Percentiles rank a stretch among this genome's conserved stretches.
These are phyloP conservation scores for Cheilosia soror DNA, from an alignment of 2,888 invertebrate genomes.

Conservation along the genomic window DNA sequence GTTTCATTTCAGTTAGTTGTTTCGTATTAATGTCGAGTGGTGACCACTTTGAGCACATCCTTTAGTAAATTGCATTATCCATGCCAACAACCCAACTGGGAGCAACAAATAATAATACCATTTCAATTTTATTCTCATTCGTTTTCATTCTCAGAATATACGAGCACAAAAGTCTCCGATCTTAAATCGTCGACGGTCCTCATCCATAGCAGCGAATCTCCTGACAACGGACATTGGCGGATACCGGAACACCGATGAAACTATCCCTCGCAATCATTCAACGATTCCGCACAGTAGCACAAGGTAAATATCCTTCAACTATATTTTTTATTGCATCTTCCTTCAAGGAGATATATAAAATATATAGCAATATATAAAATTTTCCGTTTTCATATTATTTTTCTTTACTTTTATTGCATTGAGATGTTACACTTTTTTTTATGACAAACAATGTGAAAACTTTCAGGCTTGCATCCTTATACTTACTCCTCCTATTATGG, in stretches of 20 bases:
- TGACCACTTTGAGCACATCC: too few species aligned
- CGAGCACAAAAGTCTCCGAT: constrained; percentile 81
- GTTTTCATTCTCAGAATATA: constrained; percentile 76
- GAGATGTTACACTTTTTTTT: not conserved
- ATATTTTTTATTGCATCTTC: not conserved
- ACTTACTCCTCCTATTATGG: too few species aligned
- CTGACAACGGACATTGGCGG: constrained; percentile 79
- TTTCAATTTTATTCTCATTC: not conserved
- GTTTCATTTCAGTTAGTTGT: too few species aligned
- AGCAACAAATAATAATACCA: constrained; percentile 3
- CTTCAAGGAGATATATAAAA: not conserved
- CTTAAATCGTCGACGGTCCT: constrained; percentile 81
- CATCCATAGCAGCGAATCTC: constrained; percentile 81
- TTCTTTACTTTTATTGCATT: constrained; percentile 1
- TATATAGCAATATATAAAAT: not conserved
- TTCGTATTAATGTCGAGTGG: too few species aligned
- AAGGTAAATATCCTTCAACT: constrained; percentile 78
- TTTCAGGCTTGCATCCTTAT: not conserved
- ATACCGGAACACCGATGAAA: constrained; percentile 76
- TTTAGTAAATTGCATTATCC: not conserved
- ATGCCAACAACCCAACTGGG: not conserved
- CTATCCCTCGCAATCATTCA: constrained; percentile 66
- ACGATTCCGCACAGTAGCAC: constrained; percentile 78
- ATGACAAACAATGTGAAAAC: not conserved
- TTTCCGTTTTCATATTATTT: not conserved